Conservation (phyloP, 2,888 invertebrate species). For the Gibbula magus region DNA sequence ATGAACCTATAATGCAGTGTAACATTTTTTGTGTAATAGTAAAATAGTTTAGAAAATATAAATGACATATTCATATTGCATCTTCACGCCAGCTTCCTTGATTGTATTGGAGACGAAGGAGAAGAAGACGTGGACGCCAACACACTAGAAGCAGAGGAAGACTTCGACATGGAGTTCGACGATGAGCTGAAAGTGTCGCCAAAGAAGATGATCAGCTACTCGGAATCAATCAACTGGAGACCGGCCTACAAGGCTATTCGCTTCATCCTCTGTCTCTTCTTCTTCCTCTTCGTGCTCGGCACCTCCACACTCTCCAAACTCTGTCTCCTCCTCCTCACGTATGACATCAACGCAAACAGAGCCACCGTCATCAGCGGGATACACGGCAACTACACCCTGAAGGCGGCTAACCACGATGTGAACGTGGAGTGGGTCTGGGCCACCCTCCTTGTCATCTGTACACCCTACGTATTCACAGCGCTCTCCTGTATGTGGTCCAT, state of each 20-base stretch:
- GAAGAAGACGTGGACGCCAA: too few species aligned
- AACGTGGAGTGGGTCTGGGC: slow-evolving; percentile 41
- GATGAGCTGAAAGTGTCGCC: not conserved
- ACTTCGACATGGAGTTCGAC: too few species aligned
- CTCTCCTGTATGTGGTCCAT: slow-evolving; percentile 33
- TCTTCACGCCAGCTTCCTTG: too few species aligned
- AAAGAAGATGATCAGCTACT: not conserved
- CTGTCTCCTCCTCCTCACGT: slow-evolving; percentile 30
- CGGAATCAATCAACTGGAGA: slow-evolving; percentile 1
- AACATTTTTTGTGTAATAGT: too few species aligned
- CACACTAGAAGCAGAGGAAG: too few species aligned
- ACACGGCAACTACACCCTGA: not conserved
- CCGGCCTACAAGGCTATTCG: not conserved
- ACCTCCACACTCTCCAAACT: slow-evolving; percentile 29
- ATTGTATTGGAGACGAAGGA: too few species aligned
- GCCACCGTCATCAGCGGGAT: not conserved
- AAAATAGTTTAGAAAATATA: too few species aligned
- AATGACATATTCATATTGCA: too few species aligned
- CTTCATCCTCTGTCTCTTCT: not conserved
- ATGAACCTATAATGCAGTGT: too few species aligned
- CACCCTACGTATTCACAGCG: slow-evolving; percentile 35
- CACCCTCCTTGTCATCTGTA: slow-evolving; percentile 30
- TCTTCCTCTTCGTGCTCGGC: slow-evolving; percentile 22
- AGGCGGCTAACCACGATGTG: not conserved
- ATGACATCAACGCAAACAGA: slow-evolving; percentile 20